phyloP scores from a whole-genome alignment of 1,140 invertebrate genomes.

The Pygmarrhopalites habei region DNA sequence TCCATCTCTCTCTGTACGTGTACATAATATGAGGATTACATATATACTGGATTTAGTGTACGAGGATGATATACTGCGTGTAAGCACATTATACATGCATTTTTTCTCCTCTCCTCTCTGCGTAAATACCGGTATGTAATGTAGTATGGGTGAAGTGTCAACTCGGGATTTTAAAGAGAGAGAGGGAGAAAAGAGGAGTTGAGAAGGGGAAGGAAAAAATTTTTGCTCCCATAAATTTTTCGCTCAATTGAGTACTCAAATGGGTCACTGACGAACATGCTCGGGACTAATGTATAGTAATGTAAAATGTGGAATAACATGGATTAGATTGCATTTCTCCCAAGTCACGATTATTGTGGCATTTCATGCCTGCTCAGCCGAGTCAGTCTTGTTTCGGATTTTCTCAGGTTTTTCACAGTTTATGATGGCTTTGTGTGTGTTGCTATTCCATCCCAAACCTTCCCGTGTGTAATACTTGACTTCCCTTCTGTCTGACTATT shows the following conservation, averaged over 20 bases:
- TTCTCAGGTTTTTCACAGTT: not conserved
- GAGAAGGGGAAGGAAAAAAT: not conserved
- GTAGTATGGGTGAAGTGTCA: not conserved
- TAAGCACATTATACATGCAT: too few relatives aligned
- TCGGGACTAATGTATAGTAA: not conserved
- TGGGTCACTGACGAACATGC: conserved; percentile 14
- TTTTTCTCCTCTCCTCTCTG: too few relatives aligned
- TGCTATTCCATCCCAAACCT: not conserved
- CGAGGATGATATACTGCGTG: too few relatives aligned
- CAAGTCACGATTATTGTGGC: conserved; percentile 4
- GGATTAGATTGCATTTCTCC: conserved; percentile 6
- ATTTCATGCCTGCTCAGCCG: not conserved
- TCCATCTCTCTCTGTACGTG: too few relatives aligned
- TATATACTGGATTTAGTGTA: too few relatives aligned
- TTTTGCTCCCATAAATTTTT: conserved; percentile 16
- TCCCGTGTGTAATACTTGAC: not conserved
- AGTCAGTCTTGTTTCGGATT: not conserved
- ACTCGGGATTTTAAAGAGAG: conserved; percentile 5
- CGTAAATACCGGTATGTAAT: not conserved
- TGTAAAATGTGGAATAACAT: too few relatives aligned
- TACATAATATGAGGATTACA: too few relatives aligned
- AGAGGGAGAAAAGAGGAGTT: not conserved
- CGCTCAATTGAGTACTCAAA: conserved; percentile 25
- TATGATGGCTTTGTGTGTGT: not conserved
- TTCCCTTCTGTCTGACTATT: not conserved